phyloP scores from a whole-genome alignment of 2,888 invertebrate genomes.

The Oeneis ivallda region DNA sequence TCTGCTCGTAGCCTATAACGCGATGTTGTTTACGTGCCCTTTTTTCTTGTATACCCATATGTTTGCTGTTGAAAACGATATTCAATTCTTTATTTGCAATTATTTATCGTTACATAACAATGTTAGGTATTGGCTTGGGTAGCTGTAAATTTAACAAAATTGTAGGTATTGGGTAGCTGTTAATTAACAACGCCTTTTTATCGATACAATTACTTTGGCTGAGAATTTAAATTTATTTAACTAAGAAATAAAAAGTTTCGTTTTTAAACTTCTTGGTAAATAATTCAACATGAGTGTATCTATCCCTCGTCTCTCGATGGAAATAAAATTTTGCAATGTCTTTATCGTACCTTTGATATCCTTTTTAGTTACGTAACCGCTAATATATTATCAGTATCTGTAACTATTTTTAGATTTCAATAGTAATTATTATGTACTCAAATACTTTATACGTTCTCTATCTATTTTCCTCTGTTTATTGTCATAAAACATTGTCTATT shows the following conservation, averaged over 20 bases:
- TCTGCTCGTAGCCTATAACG: constrained; percentile 32
- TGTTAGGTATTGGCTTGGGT: not conserved
- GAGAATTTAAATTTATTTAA: not conserved
- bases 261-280: not conserved
- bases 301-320: not conserved
- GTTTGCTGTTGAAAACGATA: constrained; percentile 52
- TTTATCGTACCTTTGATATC: not conserved
- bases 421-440: too few relatives aligned
- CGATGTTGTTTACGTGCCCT: constrained; percentile 16
- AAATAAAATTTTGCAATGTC: not conserved
- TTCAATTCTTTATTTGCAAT: too few relatives aligned
- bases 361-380: not conserved
- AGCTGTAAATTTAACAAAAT: constrained; percentile 41
- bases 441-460: not conserved
- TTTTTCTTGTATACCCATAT: constrained; percentile 55
- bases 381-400: not conserved
- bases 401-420: not conserved
- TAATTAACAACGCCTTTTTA: constrained; percentile 58
- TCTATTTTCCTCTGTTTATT: not conserved
- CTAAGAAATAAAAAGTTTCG: not conserved
- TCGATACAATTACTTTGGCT: not conserved
- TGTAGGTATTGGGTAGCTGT: constrained; percentile 38
- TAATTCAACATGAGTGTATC: too few relatives aligned
- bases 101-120: constrained; percentile 53
- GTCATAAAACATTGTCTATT: not conserved